A percentile compares a stretch with the other conserved stretches of the same genome.
Conservation (phyloP, 2,888 invertebrate genomes). For the Hylaea fasciaria region DNA sequence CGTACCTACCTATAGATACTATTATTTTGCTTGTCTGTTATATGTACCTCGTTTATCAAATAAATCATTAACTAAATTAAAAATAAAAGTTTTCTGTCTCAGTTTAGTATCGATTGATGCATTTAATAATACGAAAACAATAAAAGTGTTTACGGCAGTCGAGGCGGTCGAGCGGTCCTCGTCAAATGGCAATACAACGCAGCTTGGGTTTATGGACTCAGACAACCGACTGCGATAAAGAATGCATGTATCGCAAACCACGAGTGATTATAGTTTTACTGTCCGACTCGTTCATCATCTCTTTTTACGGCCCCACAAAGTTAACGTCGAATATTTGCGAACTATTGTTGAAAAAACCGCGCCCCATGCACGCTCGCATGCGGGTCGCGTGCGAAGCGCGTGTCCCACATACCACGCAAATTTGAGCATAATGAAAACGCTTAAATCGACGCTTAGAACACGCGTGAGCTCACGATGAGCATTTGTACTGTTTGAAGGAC, state of each 20-base stretch:
- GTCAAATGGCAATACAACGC: constrained; percentile 36
- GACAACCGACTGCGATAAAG: constrained; percentile 49
- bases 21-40: constrained; percentile 11
- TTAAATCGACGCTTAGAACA: constrained; percentile 66
- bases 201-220: constrained; percentile 35
- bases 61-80: constrained; percentile 10
- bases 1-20: too few relatives aligned
- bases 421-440: constrained; percentile 70
- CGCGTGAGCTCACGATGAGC: constrained; percentile 58
- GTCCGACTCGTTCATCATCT: constrained; percentile 48
- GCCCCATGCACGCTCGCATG: constrained; percentile 54
- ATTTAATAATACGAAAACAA: constrained; percentile 34
- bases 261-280: constrained; percentile 50
- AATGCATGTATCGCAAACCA: constrained; percentile 55
- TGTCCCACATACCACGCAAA: constrained; percentile 80
- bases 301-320: constrained; percentile 53
- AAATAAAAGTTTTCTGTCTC: constrained; percentile 12
- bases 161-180: constrained; percentile 30
- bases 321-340: constrained; percentile 62
- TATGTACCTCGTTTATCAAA: neutral
- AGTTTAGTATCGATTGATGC: constrained; percentile 34
- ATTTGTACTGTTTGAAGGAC: constrained; percentile 48
- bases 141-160: constrained; percentile 35
- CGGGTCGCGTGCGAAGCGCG: constrained; percentile 80
- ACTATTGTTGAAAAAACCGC: constrained; percentile 56